Base-by-base conservation (phyloP, 2,888 invertebrate species). In the Gerris lacustris region DNA sequence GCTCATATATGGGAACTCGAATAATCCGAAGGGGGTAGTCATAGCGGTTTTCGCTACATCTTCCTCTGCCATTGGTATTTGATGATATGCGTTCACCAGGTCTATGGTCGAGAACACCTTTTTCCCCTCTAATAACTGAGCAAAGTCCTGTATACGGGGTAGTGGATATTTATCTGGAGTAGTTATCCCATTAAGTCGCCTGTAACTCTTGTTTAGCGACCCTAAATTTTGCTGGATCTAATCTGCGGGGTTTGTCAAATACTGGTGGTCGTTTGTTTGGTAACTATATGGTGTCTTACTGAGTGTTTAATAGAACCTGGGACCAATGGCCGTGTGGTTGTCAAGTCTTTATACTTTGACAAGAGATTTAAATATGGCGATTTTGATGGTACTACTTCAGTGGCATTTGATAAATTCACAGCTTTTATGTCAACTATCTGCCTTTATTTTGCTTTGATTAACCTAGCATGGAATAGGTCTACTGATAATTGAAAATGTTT, bases 71-170 rank as follows among this genome's bases (percentile, higher is more conserved):
- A 77, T 73, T 0, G 76, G 77, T 18, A 77, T 77, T 55, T 75
- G 76, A 18, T 73, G 72, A 66, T 72, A 83, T 0, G 79, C 80
- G 18, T 76, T 69, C 6, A 74, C 73, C 31, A 80, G 74, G 74
- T 80, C 79, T 2, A 80, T 72, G 11, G 72, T 76, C 5, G 77
- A 76, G 70, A 79, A 79, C 18, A 78, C 70, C 2, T 67, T 76
- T 15, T 75, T 76, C 0, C 76, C 77, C 15, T 69, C 43, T 5
- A 80, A 67, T 6, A 72, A 63, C 6, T 74, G 69, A 5, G 73
- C 45, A 67, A 77, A 76, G 67, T 79, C 78, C 6, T 78, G 76
- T 2, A 80, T 75, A 63, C 77, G 76, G 1, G 77, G 76, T 6
- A 78, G 70, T 0, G 78, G 78, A 66, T 79, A 78, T 7, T 74